Evolutionary conservation across 2,797 vertebrate species (phyloP), one percentile per base, ranked within the genome.

Genomic region (Sorex maritimensis): DNA sequence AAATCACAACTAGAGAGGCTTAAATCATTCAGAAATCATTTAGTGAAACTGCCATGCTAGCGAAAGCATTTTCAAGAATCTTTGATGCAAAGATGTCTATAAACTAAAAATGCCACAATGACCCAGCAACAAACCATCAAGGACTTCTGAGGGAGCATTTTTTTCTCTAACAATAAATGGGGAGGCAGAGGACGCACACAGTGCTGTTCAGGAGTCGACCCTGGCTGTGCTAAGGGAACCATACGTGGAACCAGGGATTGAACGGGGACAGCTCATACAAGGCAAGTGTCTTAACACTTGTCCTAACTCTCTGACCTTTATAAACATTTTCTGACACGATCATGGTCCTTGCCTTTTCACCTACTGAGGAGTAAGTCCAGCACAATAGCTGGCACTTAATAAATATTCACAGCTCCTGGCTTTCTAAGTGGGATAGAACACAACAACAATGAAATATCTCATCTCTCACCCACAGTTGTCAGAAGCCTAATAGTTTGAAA

Each of bases 281-380:
- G 58, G 15, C 58, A 61, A 61, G 58, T 21, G 17, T 17, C 19
- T 61, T 61, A 61, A 61, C 17, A 14, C 7, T 58, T 61, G 19
- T 61, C 21, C 52, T 55, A 55, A 55, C 58, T 61, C 58, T 61
- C 58, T 61, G 58, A 61, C 21, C 17, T 19, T 21, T 15, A 61
- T 5, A 61, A 6, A 61, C 30, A 61, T 34, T 71, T 89, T 49
- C 69, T n/a, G 52, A 81, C 78, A 26, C 5, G 58, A 4, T 30
- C 28, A 21, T 92, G 91, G 46, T 38, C 69, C 46, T n/a, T 71
- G 87, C 90, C 61, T 61, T 87, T 61, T 79, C 28, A 24, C 46
- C 7, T 19, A 95, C 85, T 14, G 74, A 92, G 44, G 63, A 8
- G 28, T 0, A 49, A 23, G 24, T 55, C 83, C 8, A 80, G 58